phyloP scores from a whole-genome alignment of 2,113 vertebrate species.

The Vulpes lagopus region DNA sequence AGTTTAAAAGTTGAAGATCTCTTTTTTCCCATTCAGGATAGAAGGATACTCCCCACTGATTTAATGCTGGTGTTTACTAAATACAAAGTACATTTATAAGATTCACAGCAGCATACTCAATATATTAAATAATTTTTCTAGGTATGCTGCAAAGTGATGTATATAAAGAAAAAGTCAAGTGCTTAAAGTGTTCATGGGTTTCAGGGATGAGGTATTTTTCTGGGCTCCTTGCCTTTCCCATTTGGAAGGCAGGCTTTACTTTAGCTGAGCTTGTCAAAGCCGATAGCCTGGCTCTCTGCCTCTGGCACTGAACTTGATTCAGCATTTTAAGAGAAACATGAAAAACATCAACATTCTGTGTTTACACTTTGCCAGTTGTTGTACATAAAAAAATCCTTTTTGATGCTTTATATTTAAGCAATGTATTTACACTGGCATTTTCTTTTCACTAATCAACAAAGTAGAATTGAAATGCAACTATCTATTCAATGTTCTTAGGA shows the following conservation, averaged over 20 bases:
- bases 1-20: background rate
- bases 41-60: background rate
- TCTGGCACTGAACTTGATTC: slow-evolving; percentile 60
- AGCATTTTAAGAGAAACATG: slow-evolving; percentile 71
- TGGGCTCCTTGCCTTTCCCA: slow-evolving; percentile 43
- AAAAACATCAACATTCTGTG: slow-evolving; percentile 69
- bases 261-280: slow-evolving; percentile 50
- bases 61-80: slow-evolving; percentile 13
- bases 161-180: slow-evolving; percentile 31
- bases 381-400: slow-evolving; percentile 45
- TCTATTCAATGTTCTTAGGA: background rate
- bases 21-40: background rate
- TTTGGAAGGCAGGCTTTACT: slow-evolving; percentile 54
- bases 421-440: slow-evolving; percentile 29
- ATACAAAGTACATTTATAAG: background rate
- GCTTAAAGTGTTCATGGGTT: background rate
- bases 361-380: slow-evolving; percentile 65
- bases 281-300: slow-evolving; percentile 26
- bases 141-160: background rate
- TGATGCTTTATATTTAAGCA: slow-evolving; percentile 54
- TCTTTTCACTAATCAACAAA: slow-evolving; percentile 30
- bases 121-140: slow-evolving; percentile 22
- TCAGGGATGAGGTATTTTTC: slow-evolving; percentile 50
- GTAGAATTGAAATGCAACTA: slow-evolving; percentile 50
- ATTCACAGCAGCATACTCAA: background rate